Base-by-base conservation (phyloP, 2,888 invertebrate species). In the Tachystola acroxantha region DNA sequence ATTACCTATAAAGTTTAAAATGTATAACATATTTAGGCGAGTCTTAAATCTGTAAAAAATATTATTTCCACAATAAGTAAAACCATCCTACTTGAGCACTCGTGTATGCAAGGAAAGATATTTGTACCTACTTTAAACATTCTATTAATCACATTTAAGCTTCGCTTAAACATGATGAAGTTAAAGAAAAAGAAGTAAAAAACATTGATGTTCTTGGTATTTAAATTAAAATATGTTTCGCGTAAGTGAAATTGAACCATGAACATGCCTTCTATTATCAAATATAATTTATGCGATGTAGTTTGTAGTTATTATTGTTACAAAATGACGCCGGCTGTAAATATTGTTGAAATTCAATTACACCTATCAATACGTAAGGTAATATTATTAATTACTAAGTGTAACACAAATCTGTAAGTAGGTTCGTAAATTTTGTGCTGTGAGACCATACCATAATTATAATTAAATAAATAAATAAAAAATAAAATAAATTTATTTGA, bases 241-340 rank as follows among this genome's bases (percentile, higher is more conserved):
- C n/a, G 24, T 24, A 24, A 24, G 4, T 27, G 11, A 27, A 7
- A 12, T 46, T 55, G 49, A 62, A 70, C 81, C 80, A 72, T 65
- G 78, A 80, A 79, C 75, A 80, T 81, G 81, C 80, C 80, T 80
- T 81, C 66, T 68, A 63, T 55, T 54, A 53, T 71, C 48, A 56
- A 57, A 57, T 58, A 37, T 60, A 61, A 63, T 65, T 60, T 50
- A 67, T 68, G 67, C 71, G 64, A 56, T 50, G 42, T 50, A 22
- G 30, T 55, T 57, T 42, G 48, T 56, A 60, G 45, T 53, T 45
- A 52, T 45, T 31, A 16, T 16, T 53, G 57, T 49, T 47, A 52
- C 48, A 43, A 50, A 46, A 43, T 48, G 47, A 55, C 45, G 54
- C 53, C 49, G 51, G 52, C 47, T 71, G 65, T 73, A 66, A 52